Evolutionary conservation across 2,888 invertebrate genomes (phyloP).

Genomic region (Rhingia campestris): DNA sequence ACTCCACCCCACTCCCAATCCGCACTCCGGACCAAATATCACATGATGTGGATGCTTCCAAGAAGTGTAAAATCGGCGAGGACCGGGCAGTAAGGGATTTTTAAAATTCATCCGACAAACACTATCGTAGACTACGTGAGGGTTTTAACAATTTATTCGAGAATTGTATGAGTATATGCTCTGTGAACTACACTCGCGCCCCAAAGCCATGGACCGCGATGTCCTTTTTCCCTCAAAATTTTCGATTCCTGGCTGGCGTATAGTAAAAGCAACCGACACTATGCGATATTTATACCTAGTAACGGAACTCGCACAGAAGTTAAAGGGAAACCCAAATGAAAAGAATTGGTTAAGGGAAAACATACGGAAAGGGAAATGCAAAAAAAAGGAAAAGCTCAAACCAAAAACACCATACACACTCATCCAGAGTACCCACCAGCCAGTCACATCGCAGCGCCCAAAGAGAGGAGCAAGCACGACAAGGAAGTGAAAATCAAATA

Average conservation of each 20-base stretch:
- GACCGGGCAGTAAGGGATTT: slow-evolving; percentile 69
- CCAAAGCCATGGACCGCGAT: slow-evolving; percentile 33
- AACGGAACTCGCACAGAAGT: slow-evolving; percentile 3
- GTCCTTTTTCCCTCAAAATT: slow-evolving; percentile 30
- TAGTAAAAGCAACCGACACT: slow-evolving; percentile 20
- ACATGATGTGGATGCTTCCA: slow-evolving; percentile 18
- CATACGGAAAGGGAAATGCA: slow-evolving; percentile 46
- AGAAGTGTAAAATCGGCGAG: slow-evolving; percentile 45
- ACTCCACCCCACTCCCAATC: background rate
- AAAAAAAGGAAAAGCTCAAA: slow-evolving; percentile 38
- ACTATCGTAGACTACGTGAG: slow-evolving; percentile 76
- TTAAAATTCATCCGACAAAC: slow-evolving; percentile 76
- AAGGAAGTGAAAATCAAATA: slow-evolving; percentile 76
- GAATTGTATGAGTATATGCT: slow-evolving; percentile 20
- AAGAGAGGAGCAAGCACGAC: slow-evolving; percentile 13
- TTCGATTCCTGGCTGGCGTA: background rate
- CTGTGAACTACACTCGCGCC: slow-evolving; percentile 35
- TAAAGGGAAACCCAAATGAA: slow-evolving; percentile 58
- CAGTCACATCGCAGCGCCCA: background rate
- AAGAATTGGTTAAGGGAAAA: slow-evolving; percentile 56
- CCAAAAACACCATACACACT: slow-evolving; percentile 14
- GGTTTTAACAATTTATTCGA: slow-evolving; percentile 75
- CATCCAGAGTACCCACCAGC: background rate
- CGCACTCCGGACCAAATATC: background rate
- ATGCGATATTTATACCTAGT: slow-evolving; percentile 27